Conservation (phyloP, 2,888 invertebrate species). For the Helleia helle region DNA sequence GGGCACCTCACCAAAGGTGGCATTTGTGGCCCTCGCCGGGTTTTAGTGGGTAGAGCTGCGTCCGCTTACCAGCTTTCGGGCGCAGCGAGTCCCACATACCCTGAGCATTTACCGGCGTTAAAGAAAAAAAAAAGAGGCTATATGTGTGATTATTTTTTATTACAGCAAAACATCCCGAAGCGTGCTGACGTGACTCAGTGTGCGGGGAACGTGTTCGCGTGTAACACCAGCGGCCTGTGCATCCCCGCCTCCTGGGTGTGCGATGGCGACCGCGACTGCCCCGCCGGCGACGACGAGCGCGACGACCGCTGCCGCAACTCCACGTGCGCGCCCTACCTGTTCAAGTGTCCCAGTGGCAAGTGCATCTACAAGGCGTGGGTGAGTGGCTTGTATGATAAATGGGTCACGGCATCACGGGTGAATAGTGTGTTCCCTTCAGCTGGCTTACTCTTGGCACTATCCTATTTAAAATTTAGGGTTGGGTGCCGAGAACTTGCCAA, state of each 20-base stretch:
- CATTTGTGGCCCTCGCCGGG: too few relatives aligned
- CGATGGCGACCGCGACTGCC: conserved; percentile 87
- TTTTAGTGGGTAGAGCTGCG: too few relatives aligned
- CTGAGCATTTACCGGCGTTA: too few relatives aligned
- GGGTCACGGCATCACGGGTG: too few relatives aligned
- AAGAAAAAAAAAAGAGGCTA: too few relatives aligned
- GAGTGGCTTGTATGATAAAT: conserved; percentile 30
- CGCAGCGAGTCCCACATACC: too few relatives aligned
- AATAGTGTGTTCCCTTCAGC: too few relatives aligned
- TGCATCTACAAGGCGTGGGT: conserved; percentile 75
- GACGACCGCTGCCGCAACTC: conserved; percentile 75
- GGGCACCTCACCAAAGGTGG: too few relatives aligned
- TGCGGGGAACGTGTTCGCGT: conserved; percentile 41
- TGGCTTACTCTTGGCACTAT: too few relatives aligned
- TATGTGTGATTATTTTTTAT: conserved; percentile 8
- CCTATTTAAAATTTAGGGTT: too few relatives aligned
- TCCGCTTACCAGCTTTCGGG: too few relatives aligned
- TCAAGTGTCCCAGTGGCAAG: conserved; percentile 75
- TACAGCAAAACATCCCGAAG: conserved; percentile 20
- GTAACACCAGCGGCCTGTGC: conserved; percentile 68
- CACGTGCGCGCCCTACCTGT: conserved; percentile 82
- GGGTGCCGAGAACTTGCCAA: too few relatives aligned
- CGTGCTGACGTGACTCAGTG: conserved; percentile 40
- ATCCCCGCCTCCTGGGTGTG: conserved; percentile 86
- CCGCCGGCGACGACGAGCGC: conserved; percentile 81